Base-by-base conservation (phyloP, 1,140 invertebrate species). In the Maconellicoccus hirsutus region DNA sequence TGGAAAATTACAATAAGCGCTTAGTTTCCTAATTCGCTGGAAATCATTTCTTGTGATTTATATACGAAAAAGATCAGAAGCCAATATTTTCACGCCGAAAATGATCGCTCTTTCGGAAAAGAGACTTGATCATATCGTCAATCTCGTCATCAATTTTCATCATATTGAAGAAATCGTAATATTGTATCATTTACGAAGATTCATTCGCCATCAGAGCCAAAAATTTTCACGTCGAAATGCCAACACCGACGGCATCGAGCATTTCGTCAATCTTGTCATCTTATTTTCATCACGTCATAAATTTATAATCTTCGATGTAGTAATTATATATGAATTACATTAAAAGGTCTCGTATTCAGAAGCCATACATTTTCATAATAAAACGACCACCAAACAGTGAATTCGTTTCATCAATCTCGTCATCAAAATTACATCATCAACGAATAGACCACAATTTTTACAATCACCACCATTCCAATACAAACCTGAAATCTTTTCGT, bases 181-280 rank as follows among this genome's bases (percentile, higher is more conserved):
- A 3, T 33, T 33, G 12, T 12, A 33, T 52, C 42, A 52, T 33
- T 33, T 33, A 33, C 3, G 12, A 33, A 66, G 8, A 23, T 66
- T 25, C 10, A 23, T 4, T 25, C 8, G 1, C 19, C 2, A 6
- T 66, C 61, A 66, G 61, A 23, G 3, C 14, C 61, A 12, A 66
- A 25, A 23, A 23, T 66, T 66, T 66, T 66, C 61, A 66, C 25
- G 22, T 23, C 61, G 16, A 66, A 66, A 66, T 4, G 25, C 10
- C 22, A 25, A 23, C 19, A 23, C 61, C 14, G 3, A 16, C 4
- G 42, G n/a, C 22, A 66, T 23, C 61, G 16, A 66, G 22, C 25
- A 22, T 14, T 66, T 66, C 61, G 25, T 66, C 61, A 66, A 66
- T 23, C 61, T 66, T 22, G 61, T 66, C 61, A 66, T 66, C 52